These are phyloP conservation scores for Oscheius sp. DNA, from an alignment of 1,140 invertebrate species.

Conservation along the genomic window DNA sequence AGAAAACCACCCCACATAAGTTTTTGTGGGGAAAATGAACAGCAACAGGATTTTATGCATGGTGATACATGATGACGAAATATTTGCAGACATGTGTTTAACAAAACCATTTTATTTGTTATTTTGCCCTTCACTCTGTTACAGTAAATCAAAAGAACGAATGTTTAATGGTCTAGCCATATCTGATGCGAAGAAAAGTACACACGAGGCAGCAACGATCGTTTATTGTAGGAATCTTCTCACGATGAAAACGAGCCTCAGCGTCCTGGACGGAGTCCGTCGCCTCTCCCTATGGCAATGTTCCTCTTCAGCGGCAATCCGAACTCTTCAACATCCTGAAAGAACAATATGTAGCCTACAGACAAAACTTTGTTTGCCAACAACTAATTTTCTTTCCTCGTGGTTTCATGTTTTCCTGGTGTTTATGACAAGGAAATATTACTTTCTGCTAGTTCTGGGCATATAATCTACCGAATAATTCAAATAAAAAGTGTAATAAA, in stretches of 20 bases:
- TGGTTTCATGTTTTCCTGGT: no score
- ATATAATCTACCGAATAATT: no score
- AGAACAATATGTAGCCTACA: no score
- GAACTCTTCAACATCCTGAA: background rate
- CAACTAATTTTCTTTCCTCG: no score
- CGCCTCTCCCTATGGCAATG: slow-evolving; percentile 33
- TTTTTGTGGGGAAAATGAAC: background rate
- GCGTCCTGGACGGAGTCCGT: slow-evolving; percentile 30
- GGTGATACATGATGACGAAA: no score
- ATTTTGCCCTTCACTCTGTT: no score
- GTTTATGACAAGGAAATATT: no score
- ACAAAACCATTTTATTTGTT: slow-evolving; percentile 5
- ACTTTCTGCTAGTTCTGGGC: no score
- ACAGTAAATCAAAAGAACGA: background rate
- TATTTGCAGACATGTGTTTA: no score
- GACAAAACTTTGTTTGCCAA: no score
- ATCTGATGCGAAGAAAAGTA: background rate
- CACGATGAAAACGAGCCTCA: slow-evolving; percentile 1
- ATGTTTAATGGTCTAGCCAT: background rate
- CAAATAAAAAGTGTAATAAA: no score
- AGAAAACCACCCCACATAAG: background rate
- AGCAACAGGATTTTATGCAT: no score
- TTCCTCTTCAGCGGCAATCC: slow-evolving; percentile 23
- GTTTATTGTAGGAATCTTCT: slow-evolving; percentile 8
- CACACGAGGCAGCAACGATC: background rate